Evolutionary conservation across 2,113 vertebrate genomes (phyloP), one percentile per base, ranked within the genome.

Genomic region (Malaclemys terrapin): DNA sequence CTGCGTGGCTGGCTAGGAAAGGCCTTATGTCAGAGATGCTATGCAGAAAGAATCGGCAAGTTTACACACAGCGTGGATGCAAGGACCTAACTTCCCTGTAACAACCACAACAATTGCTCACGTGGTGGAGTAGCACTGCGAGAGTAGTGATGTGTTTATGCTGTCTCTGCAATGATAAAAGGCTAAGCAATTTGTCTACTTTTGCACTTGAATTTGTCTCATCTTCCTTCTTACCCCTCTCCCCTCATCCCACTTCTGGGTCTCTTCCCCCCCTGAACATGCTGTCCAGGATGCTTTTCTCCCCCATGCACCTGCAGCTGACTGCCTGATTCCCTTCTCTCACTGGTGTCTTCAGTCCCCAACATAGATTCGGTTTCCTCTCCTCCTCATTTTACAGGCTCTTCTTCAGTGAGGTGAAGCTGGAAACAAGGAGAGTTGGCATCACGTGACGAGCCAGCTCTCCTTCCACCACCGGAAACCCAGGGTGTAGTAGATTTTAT

Each of bases 401-500:
- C 29, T 91, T 56, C 89, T 76, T 84, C n/a, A 76, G 38, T 0
- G 0, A 82, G 38, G 65, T 38, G 49, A 69, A 91, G 52, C 4
- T 82, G 52, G 29, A 56, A 45, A 50, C 1, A 65, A 91, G 56
- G 89, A 78, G 78, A 7, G 10, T 45, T n/a, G 53, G 78, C 94
- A 93, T 81, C 83, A 57, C 72, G 0, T 25, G 93, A 82, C 5
- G 29, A 14, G 11, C 69, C 13, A 53, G 0, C 35, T 84, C 52
- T 45, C 89, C 1, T 0, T n/a, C 52, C 90, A 49, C 3, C 56
- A 8, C 65, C 17, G 38, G 38, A 65, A 53, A 79, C 22, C 72
- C 10, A 0, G 27, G 72, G 65, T 53, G 50, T 0, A 0, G 27
- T 4, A 5, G 12, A 13, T 1, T 50, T 69, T 31, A 6, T 5